phyloP scores from a whole-genome alignment of 2,113 vertebrate species.

The Lophotis ruficrista region DNA sequence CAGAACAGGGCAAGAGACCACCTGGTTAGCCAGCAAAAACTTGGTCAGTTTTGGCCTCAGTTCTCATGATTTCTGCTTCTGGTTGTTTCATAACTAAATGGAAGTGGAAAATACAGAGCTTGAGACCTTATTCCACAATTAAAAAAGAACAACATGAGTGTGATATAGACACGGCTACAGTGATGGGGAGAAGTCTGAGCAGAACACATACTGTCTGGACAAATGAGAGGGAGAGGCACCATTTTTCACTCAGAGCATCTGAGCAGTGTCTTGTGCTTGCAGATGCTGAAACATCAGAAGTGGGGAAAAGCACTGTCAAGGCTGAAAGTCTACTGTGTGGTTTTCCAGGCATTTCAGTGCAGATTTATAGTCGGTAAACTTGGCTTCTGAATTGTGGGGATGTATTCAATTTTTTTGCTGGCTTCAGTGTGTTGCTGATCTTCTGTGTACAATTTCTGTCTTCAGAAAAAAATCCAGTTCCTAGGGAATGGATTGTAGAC shows the following conservation, averaged over 20 bases:
- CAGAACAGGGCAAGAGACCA: not conserved
- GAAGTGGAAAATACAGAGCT: not conserved
- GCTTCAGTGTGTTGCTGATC: not conserved
- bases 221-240: not conserved
- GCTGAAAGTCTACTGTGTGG: not conserved
- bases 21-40: not conserved
- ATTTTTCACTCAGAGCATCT: not conserved
- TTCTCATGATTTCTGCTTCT: not conserved
- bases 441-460: not conserved
- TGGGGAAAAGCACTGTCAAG: not conserved
- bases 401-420: constrained; percentile 48
- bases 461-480: constrained; percentile 28
- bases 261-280: not conserved
- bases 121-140: not conserved
- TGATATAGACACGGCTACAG: not conserved
- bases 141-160: not conserved
- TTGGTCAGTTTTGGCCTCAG: not conserved
- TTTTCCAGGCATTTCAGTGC: constrained; percentile 34
- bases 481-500: not conserved
- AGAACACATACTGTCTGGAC: not conserved
- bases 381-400: constrained; percentile 34
- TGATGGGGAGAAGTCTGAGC: not conserved
- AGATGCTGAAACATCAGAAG: not conserved
- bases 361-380: not conserved
- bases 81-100: not conserved